Conservation (phyloP, 2,797 vertebrate species). For the Sebastes taczanowskii region DNA sequence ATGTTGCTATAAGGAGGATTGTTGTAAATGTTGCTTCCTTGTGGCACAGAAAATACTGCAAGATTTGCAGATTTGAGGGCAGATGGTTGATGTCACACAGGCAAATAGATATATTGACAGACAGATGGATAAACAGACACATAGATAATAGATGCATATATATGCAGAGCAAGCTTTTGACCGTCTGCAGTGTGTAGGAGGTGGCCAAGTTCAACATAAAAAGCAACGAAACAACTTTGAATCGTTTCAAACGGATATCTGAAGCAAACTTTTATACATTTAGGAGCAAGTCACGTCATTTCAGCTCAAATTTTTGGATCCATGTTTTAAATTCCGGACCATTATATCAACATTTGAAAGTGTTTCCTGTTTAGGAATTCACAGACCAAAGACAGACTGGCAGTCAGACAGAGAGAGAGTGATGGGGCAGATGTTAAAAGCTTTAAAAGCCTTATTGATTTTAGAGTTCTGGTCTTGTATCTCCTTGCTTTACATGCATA, state of each 20-base stretch:
- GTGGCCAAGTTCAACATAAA: neutral
- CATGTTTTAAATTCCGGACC: neutral
- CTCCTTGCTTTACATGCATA: conserved; percentile 47
- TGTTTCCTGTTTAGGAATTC: conserved; percentile 41
- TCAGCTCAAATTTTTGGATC: neutral
- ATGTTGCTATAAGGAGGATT: conserved; percentile 27
- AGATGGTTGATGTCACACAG: conserved; percentile 51
- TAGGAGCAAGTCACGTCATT: neutral
- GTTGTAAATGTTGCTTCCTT: conserved; percentile 1
- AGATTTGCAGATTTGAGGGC: conserved; percentile 26
- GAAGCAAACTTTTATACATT: neutral
- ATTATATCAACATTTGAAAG: neutral
- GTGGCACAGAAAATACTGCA: conserved; percentile 22
- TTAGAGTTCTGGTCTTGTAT: conserved; percentile 25
- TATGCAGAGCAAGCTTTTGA: neutral
- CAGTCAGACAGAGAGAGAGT: conserved; percentile 5
- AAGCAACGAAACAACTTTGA: neutral
- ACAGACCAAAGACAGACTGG: conserved; percentile 11
- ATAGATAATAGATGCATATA: conserved; percentile 8
- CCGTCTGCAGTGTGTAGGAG: neutral
- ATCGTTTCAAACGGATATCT: neutral
- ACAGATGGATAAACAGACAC: conserved; percentile 43
- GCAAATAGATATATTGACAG: conserved; percentile 21
- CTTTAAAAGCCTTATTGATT: conserved; percentile 75
- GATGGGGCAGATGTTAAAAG: conserved; percentile 55